Conservation (phyloP, 2,797 vertebrate genomes). For the Sus cebifrons region DNA sequence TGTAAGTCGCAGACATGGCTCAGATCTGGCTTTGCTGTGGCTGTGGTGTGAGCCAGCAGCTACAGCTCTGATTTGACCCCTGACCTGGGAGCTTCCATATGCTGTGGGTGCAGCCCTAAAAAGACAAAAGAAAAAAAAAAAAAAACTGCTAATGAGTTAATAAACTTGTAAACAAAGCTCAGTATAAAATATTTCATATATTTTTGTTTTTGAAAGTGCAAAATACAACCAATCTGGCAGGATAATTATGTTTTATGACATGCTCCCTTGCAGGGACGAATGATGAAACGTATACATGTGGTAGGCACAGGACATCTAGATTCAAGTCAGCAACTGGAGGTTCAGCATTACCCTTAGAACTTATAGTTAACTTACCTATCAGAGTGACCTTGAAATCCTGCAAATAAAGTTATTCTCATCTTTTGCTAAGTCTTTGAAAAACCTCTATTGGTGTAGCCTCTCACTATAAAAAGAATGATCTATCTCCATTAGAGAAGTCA, state of each 20-base stretch:
- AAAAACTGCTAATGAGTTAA: background rate
- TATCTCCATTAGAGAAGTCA: background rate
- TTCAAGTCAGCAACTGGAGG: background rate
- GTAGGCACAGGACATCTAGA: background rate
- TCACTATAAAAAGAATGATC: background rate
- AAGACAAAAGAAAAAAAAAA: no score
- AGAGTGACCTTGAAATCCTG: background rate
- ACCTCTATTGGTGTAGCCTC: background rate
- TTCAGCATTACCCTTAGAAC: background rate
- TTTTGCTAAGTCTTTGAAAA: background rate
- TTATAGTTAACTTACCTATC: background rate
- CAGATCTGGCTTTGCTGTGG: no score
- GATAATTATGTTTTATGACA: background rate
- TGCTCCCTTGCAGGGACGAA: background rate
- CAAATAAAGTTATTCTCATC: background rate
- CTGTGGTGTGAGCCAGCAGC: no score
- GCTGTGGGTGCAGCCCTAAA: no score
- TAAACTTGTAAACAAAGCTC: background rate
- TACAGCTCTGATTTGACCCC: no score
- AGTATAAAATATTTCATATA: background rate
- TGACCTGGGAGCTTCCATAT: no score
- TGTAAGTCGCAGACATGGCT: no score
- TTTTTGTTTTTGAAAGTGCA: conserved; percentile 13
- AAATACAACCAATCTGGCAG: background rate
- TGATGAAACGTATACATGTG: background rate